phyloP scores from a whole-genome alignment of 2,888 invertebrate species.

The Mythimna impura region DNA sequence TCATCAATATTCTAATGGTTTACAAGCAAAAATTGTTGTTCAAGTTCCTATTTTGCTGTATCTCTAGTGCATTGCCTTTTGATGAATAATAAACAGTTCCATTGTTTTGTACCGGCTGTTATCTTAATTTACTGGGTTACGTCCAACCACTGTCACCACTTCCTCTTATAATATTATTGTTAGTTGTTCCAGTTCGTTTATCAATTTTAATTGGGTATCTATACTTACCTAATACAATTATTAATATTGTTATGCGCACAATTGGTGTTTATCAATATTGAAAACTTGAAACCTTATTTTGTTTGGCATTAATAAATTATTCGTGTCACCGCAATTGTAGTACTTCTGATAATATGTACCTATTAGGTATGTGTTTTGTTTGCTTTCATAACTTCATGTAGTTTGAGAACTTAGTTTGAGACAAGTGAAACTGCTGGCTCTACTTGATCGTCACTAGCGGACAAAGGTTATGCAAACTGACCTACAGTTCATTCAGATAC shows the following conservation, averaged over 20 bases:
- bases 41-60: slow-evolving; percentile 4
- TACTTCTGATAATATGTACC: not conserved
- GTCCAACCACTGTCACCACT: slow-evolving; percentile 61
- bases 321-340: slow-evolving; percentile 17
- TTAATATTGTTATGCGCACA: not conserved
- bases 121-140: slow-evolving; percentile 49
- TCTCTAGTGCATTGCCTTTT: not conserved
- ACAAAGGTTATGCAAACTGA: slow-evolving; percentile 47
- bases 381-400: slow-evolving; percentile 17
- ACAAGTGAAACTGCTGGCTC: not conserved
- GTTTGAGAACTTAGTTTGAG: not conserved
- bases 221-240: slow-evolving; percentile 1
- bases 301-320: slow-evolving; percentile 22
- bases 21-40: slow-evolving; percentile 17
- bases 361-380: slow-evolving; percentile 27
- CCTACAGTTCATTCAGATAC: slow-evolving; percentile 39
- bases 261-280: slow-evolving; percentile 37
- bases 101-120: slow-evolving; percentile 26
- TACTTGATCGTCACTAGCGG: slow-evolving; percentile 15
- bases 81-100: slow-evolving; percentile 4
- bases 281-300: slow-evolving; percentile 32
- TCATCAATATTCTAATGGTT: slow-evolving; percentile 45
- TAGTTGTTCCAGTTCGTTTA: slow-evolving; percentile 23
- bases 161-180: slow-evolving; percentile 43
- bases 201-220: slow-evolving; percentile 12